phyloP scores from a whole-genome alignment of 1,140 invertebrate species.

The Drosophila dunni region DNA sequence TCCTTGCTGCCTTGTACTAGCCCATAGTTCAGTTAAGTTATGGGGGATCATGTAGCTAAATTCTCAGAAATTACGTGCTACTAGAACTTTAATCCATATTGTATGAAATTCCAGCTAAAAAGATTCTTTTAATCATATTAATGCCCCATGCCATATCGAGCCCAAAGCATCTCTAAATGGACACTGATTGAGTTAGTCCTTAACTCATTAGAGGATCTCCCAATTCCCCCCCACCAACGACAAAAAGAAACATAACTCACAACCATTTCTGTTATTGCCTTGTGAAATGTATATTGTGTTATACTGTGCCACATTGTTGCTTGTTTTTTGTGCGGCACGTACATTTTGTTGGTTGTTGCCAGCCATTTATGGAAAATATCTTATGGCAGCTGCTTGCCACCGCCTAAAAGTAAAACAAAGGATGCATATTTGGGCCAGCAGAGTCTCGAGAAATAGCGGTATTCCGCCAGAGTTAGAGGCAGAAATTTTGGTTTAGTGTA shows the following conservation, averaged over 20 bases:
- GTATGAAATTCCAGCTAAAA: no score
- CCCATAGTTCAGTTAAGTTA: background rate
- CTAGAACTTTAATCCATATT: no score
- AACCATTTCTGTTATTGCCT: background rate
- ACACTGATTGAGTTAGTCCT: background rate
- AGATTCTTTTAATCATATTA: no score
- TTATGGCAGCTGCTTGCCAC: constrained; percentile 42
- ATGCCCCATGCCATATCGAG: no score
- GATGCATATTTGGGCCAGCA: constrained; percentile 68
- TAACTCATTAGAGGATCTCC: background rate
- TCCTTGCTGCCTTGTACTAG: no score
- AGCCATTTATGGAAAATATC: constrained; percentile 42
- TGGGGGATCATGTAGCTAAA: background rate
- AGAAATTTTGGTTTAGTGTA: constrained; percentile 69
- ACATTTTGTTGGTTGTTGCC: constrained; percentile 29
- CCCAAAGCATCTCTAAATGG: background rate
- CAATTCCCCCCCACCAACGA: background rate
- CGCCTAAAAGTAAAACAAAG: constrained; percentile 29
- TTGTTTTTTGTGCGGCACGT: background rate
- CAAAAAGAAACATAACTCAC: background rate
- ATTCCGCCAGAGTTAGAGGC: constrained; percentile 53
- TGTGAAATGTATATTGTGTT: constrained; percentile 1
- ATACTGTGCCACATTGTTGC: background rate
- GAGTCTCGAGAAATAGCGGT: background rate
- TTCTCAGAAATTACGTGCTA: no score